Evolutionary conservation across 2,888 invertebrate genomes (phyloP).

Genomic region (Odontomyia ornata): DNA sequence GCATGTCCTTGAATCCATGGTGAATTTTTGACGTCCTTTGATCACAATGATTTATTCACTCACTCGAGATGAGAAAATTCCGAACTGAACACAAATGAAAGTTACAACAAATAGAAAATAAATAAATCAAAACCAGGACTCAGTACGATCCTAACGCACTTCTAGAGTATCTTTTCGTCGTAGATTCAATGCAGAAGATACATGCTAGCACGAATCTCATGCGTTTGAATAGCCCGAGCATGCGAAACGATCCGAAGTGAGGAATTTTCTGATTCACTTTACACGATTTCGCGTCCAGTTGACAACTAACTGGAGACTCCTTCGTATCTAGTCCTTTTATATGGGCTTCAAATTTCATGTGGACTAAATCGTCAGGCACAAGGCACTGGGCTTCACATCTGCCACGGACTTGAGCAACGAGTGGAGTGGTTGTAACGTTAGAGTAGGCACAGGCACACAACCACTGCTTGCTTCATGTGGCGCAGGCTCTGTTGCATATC

Average conservation of each 20-base stretch:
- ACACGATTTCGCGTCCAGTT: constrained; percentile 13
- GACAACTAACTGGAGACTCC: constrained; percentile 31
- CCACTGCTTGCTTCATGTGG: neutral
- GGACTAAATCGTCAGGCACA: neutral
- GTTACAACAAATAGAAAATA: constrained; percentile 4
- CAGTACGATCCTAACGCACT: neutral
- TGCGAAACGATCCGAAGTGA: neutral
- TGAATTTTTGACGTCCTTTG: neutral
- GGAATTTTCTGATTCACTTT: neutral
- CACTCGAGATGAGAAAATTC: neutral
- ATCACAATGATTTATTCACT: constrained; percentile 1
- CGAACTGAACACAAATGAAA: constrained; percentile 1
- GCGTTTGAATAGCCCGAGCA: neutral
- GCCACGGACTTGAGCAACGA: constrained; percentile 22
- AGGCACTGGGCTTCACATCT: constrained; percentile 18
- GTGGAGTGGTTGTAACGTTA: neutral
- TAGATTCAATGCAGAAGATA: neutral
- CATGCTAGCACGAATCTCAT: neutral
- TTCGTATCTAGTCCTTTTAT: constrained; percentile 37
- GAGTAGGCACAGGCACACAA: constrained; percentile 2
- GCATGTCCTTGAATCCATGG: constrained; percentile 37
- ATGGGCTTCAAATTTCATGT: constrained; percentile 30
- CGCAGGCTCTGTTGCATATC: constrained; percentile 24
- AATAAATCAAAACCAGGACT: constrained; percentile 25
- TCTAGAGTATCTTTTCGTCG: constrained; percentile 4